A percentile compares a stretch with the other conserved stretches of the same genome.
phyloP scores from a whole-genome alignment of 2,888 invertebrate species.

The Melitaea athalia region DNA sequence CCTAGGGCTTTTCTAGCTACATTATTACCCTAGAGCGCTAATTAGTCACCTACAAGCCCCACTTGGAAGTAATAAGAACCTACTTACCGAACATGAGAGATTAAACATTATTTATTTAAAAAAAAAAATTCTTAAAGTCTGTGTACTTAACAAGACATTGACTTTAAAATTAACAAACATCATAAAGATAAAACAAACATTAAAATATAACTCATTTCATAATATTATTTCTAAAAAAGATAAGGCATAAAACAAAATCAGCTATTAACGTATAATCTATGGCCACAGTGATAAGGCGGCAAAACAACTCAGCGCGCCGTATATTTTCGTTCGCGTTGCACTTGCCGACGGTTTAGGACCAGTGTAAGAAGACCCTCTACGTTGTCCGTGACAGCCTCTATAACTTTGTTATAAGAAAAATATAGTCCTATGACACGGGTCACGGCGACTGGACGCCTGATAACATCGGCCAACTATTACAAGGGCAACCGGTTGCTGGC shows the following conservation, averaged over 20 bases:
- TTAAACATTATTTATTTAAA: too few relatives aligned
- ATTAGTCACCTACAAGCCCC: too few relatives aligned
- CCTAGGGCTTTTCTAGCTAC: too few relatives aligned
- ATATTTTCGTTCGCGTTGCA: slow-evolving; percentile 82
- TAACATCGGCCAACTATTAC: slow-evolving; percentile 82
- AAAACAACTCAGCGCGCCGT: slow-evolving; percentile 80
- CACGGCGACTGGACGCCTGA: slow-evolving; percentile 63
- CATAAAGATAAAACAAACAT: neutral
- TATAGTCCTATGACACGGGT: slow-evolving; percentile 54
- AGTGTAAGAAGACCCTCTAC: slow-evolving; percentile 60
- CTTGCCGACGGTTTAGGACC: slow-evolving; percentile 75
- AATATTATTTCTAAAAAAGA: slow-evolving; percentile 23
- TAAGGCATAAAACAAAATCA: slow-evolving; percentile 2
- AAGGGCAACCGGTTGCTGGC: slow-evolving; percentile 80
- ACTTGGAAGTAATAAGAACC: too few relatives aligned
- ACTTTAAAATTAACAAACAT: neutral
- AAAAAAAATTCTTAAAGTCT: too few relatives aligned
- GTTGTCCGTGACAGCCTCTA: slow-evolving; percentile 53
- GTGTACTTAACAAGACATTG: neutral
- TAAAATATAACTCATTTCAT: neutral
- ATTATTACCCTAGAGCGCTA: too few relatives aligned
- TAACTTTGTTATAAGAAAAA: slow-evolving; percentile 44
- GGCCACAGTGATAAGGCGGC: slow-evolving; percentile 78
- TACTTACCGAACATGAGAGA: too few relatives aligned
- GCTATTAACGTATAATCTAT: slow-evolving; percentile 51